Base-by-base conservation (phyloP, 2,888 invertebrate species). In the Ceriagrion tenellum region DNA sequence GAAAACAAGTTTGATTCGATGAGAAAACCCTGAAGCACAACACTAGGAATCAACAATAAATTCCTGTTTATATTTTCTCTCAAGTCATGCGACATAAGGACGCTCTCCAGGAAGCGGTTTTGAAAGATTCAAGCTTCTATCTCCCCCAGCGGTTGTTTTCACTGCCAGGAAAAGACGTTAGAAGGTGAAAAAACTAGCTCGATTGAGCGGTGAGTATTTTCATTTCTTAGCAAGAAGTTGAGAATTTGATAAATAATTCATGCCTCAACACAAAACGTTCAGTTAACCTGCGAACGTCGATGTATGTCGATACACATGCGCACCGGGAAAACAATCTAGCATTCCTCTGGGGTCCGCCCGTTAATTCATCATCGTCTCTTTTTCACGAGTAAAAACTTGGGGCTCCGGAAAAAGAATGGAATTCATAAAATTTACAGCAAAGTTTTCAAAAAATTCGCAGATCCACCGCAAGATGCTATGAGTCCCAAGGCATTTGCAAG, bases 81-180 rank as follows among this genome's bases (percentile, higher is more conserved):
- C 81, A 81, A 35, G 12, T 30, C 81, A 81, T 81, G 26, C 35
- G 81, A 81, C 81, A 81, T 81, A 81, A 81, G 81, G 81, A 81
- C 35, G 81, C 10, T 35, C 81, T 30, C 30, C 35, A 8, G 81
- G 12, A 13, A 81, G 81, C 81, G 81, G 81, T 81, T 81, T 81
- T 35, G 35, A 81, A 26, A 3, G 35, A 10, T 81, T 81, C 35
- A 35, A 81, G 81, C 35, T 81, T 13, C 81, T 12, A 8, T 35
- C 18, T 10, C 30, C 81, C 10, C 30, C 81, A 74, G 81, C 81
- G 81, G 81, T 81, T 81, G 81, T 35, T 81, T 81, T 81, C 81
- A 81, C 81, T 35, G 16, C 16, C 13, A n/a, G 26, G 81, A 47
- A 18, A 81, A 81, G 81, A 81, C n/a, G 81, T 59, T 16, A 13